Percentiles rank a stretch among this genome's conserved stretches.
Conservation (phyloP, 2,797 vertebrate species). For the Myotis myotis region DNA sequence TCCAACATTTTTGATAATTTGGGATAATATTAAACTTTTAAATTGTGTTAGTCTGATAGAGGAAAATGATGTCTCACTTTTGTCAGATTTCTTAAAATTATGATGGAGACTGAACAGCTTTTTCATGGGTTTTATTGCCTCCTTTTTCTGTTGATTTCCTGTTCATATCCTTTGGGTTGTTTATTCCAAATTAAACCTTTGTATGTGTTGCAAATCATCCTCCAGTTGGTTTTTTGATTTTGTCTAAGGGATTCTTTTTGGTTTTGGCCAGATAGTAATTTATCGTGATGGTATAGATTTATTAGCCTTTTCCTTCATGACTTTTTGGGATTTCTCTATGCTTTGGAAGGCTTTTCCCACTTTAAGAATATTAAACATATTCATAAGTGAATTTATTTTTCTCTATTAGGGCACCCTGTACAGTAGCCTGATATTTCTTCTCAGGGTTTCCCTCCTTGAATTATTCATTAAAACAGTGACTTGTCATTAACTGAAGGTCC, state of each 20-base stretch:
- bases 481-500: not conserved
- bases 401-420: not conserved
- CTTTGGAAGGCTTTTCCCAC: not conserved
- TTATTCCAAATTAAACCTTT: not conserved
- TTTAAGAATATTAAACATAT: not conserved
- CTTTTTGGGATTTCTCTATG: not conserved
- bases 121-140: not conserved
- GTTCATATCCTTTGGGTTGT: not conserved
- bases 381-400: not conserved
- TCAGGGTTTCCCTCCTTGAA: not conserved
- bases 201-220: not conserved
- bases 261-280: not conserved
- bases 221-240: not conserved
- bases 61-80: not conserved
- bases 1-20: not conserved
- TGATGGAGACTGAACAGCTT: not conserved
- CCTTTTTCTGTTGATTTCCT: not conserved
- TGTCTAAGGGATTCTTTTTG: not conserved
- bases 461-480: not conserved
- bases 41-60: not conserved
- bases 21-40: not conserved
- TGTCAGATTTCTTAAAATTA: not conserved
- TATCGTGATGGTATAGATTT: not conserved
- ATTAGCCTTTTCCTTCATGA: not conserved
- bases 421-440: not conserved